Conservation (phyloP, 2,888 invertebrate genomes). For the Campaea margaritaria region DNA sequence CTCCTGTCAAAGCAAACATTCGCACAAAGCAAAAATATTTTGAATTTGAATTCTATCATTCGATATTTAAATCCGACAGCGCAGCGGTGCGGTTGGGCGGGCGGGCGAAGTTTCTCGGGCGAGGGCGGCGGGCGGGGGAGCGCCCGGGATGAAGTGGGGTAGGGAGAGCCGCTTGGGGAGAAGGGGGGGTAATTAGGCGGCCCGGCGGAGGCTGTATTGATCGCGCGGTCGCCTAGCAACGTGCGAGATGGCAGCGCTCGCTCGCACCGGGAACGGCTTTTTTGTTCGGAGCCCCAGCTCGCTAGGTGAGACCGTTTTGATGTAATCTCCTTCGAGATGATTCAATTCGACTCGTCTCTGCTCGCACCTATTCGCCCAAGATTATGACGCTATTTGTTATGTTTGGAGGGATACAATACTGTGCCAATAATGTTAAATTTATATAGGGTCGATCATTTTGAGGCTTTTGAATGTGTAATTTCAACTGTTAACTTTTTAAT, state of each 20-base stretch:
- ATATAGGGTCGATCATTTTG: constrained; percentile 2
- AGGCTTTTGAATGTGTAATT: constrained; percentile 3
- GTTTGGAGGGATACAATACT: constrained; percentile 21
- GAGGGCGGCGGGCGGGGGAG: constrained; percentile 45
- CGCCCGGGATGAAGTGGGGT: constrained; percentile 44
- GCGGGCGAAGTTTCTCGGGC: constrained; percentile 66
- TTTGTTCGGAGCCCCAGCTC: constrained; percentile 68
- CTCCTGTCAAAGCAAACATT: constrained; percentile 68
- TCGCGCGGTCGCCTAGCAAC: constrained; percentile 83
- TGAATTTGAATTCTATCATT: constrained; percentile 84
- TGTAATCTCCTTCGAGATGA: constrained; percentile 76
- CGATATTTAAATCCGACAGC: constrained; percentile 80
- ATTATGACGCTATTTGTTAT: constrained; percentile 35
- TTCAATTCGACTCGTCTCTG: constrained; percentile 72
- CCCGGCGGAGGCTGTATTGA: constrained; percentile 85
- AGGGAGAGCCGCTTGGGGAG: constrained; percentile 37
- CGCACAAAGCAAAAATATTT: constrained; percentile 75
- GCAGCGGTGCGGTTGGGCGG: constrained; percentile 67
- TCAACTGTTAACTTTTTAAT: not conserved
- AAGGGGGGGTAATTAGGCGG: constrained; percentile 79
- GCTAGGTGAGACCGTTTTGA: constrained; percentile 80
- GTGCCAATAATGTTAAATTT: constrained; percentile 10
- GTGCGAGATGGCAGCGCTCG: constrained; percentile 79
- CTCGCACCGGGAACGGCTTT: constrained; percentile 70
- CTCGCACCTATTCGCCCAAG: constrained; percentile 52